Conservation (phyloP, 1,140 invertebrate genomes). For the Drosophila leontia region DNA sequence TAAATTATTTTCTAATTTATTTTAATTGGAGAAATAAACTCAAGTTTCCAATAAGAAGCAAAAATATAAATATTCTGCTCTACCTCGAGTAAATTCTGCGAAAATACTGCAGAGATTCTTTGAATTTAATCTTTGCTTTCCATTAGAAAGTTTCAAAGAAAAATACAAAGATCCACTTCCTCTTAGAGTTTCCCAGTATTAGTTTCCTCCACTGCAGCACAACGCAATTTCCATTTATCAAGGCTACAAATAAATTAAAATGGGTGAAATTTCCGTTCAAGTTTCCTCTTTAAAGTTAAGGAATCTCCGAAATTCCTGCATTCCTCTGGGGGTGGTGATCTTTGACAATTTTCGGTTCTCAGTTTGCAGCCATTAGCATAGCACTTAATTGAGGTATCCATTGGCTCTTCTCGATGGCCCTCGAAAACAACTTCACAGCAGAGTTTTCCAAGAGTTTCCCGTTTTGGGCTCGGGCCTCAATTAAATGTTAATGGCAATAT, state of each 20-base stretch:
- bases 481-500: constrained; percentile 55
- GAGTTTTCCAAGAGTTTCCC: constrained; percentile 12
- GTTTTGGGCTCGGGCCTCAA: constrained; percentile 16
- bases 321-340: not conserved
- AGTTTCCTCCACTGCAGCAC: not conserved
- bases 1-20: not conserved
- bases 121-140: constrained; percentile 18
- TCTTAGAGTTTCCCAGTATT: not conserved
- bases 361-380: constrained; percentile 24
- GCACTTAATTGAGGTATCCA: constrained; percentile 37
- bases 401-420: constrained; percentile 17
- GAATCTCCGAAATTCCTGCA: not conserved
- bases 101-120: not conserved
- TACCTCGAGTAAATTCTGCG: not conserved
- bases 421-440: constrained; percentile 25
- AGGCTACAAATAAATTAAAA: constrained; percentile 2
- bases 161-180: not conserved
- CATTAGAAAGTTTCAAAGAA: constrained; percentile 12
- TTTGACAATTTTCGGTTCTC: constrained; percentile 10
- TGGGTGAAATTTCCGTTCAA: not conserved
- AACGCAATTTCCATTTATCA: not conserved
- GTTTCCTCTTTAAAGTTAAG: not conserved
- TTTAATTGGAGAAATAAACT: constrained; percentile 1
- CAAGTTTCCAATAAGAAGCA: not conserved
- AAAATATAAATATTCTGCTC: not conserved